Evolutionary conservation across 2,888 invertebrate genomes (phyloP), one percentile per base, ranked within the genome.

Genomic region (Eumacrocentrus americanus): DNA sequence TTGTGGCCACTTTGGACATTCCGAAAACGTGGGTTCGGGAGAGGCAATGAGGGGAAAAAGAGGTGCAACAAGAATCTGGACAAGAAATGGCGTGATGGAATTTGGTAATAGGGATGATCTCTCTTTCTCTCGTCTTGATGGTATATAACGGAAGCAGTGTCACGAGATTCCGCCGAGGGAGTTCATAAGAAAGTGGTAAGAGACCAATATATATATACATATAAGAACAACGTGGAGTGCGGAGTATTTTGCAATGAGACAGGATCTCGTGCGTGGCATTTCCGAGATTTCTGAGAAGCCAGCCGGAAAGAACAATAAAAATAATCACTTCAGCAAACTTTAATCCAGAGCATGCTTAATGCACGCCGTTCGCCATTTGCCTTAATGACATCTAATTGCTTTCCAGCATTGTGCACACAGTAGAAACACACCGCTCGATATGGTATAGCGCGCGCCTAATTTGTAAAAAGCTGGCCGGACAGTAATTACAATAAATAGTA

Each of bases 221-320:
- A 34, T 34, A 58, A 29, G 29, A 46, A 16, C n/a, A n/a, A n/a
- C n/a, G n/a, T n/a, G n/a, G n/a, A n/a, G n/a, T n/a, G n/a, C n/a
- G 23, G 35, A 58, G 22, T 14, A 29, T 11, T 35, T 18, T 40
- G 54, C 37, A 60, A 64, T 54, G 58, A 62, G 60, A 63, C 66
- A 65, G 65, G 66, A 72, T 73, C 67, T 71, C 73, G 72, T 73
- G 72, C 72, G 72, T 72, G 72, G 68, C 69, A 65, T 67, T 73
- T 65, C 70, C 71, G 76, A 74, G 79, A 77, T 77, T 80, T 80
- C 80, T 69, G 58, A 78, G 80, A 80, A 80, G 52, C 69, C 69
- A 68, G 68, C 79, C 78, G 80, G 80, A 80, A 80, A 76, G 77
- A 75, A 78, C 80, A 80, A 80, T 80, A 75, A 80, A 76, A 78